Evolutionary conservation across 2,888 invertebrate genomes (phyloP), one percentile per base, ranked within the genome.

Genomic region (Galerucella nymphaeae): DNA sequence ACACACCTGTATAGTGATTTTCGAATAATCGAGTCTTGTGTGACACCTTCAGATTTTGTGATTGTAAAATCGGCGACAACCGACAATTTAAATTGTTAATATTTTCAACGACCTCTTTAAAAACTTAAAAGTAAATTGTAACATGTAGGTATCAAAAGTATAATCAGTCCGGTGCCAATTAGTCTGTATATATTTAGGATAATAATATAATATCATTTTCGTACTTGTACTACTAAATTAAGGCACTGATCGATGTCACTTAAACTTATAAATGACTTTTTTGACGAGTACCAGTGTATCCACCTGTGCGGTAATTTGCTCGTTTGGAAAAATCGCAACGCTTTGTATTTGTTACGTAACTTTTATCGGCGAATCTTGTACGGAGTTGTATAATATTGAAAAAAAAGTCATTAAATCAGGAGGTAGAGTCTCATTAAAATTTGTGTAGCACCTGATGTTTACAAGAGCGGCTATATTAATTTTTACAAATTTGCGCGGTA

Each of bases 321-420:
- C 41, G 38, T 53, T 55, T 69, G 53, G 69, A 62, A 69, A 69
- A 69, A 62, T 62, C 50, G 62, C 62, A 50, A 68, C 68, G 42
- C 69, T n/a, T 55, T 10, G 16, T 62, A 20, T 68, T 67, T 18
- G 61, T 69, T 69, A 63, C 62, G 20, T 63, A 69, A 69, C 42
- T 62, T 69, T 69, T 69, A 69, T 69, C 69, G 16, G 53, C 20
- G 42, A 69, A 69, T 69, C 69, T 59, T 30, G 30, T 38, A 59
- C 38, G 9, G 6, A 9, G 23, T 69, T 62, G 62, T 69, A 42
- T 69, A 69, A 55, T 69, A 68, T 68, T 55, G 58, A 69, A 69
- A 69, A 68, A 68, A 68, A 68, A 50, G 62, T 55, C 69, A 62
- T 69, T 69, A 69, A 69, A 69, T 69, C 69, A 69, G 69, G 38